Evolutionary conservation across 2,113 vertebrate species (phyloP).

Genomic region (Scopus umbretta): DNA sequence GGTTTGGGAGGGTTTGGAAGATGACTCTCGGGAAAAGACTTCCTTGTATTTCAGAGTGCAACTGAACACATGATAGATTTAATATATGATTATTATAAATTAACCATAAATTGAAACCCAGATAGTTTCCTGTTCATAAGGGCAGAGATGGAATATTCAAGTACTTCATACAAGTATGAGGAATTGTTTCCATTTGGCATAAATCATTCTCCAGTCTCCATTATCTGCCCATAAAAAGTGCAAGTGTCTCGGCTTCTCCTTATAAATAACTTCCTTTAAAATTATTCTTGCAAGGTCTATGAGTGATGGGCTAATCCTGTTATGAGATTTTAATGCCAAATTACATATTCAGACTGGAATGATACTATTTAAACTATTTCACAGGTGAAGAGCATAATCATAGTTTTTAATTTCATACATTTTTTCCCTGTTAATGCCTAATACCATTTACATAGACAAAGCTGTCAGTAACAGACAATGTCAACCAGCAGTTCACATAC

Average conservation of each 20-base stretch:
- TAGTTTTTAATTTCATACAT: neutral
- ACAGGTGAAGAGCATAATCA: neutral
- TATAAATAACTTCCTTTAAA: slow-evolving; percentile 14
- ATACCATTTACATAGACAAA: neutral
- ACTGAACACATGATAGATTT: neutral
- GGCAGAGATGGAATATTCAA: slow-evolving; percentile 21
- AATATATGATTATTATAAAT: slow-evolving; percentile 39
- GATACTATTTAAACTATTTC: neutral
- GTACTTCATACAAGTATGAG: slow-evolving; percentile 1
- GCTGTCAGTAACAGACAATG: neutral
- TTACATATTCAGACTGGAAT: slow-evolving; percentile 17
- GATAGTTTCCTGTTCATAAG: slow-evolving; percentile 12
- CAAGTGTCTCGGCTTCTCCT: neutral
- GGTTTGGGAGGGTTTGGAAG: neutral
- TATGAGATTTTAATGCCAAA: slow-evolving; percentile 48
- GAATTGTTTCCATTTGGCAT: slow-evolving; percentile 56
- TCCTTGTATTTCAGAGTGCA: neutral
- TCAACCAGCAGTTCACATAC: neutral
- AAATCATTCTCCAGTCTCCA: slow-evolving; percentile 21
- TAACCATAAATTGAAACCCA: slow-evolving; percentile 11
- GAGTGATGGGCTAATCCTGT: slow-evolving; percentile 45
- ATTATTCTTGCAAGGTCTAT: neutral
- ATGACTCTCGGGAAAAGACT: neutral
- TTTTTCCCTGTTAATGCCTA: neutral
- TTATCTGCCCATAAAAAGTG: neutral